Evolutionary conservation across 2,888 invertebrate species (phyloP), one percentile per base, ranked within the genome.

Genomic region (Lycocerus yunnanus): DNA sequence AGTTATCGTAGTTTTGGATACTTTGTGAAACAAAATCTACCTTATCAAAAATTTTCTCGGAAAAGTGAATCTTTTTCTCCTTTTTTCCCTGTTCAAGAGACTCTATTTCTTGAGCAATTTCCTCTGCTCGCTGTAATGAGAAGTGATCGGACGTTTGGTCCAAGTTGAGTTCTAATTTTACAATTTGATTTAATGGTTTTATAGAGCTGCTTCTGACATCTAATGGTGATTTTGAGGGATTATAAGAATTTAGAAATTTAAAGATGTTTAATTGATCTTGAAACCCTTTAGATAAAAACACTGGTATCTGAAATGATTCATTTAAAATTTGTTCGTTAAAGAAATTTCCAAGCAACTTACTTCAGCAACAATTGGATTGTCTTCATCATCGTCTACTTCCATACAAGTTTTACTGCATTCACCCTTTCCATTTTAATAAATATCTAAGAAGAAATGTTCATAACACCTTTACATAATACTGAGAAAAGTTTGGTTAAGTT

Each of bases 161-260:
- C 66, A 97, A 84, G 0, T 89, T 92, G 27, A 96, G 88, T 85
- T 97, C 95, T 18, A 97, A 85, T 80, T 94, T 91, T 8, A 97
- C 91, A 87, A 96, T 91, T 84, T 95, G 92, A 85, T 95, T 95
- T 68, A 91, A 89, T 1, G 96, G 96, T 84, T 97, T 97, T 27
- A 96, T 91, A 80, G 91, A 91, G 67, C 93, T 92, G 85, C 93
- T 93, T 9, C 90, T 85, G 13, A 94, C 90, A 11, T 90, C 87
- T 78, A 91, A 90, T 77, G 92, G 91, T 85, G 91, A 91, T 77
- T 91, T 90, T 68, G 89, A 88, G 68, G 89, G 87, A 3, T 89
- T 90, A 3, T 92, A 90, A 84, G 91, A 90, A 15, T 92, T 90
- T 0, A 97, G 97, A 85, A 95, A 97, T 89, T 97, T 95, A 83